Percentiles rank a stretch among this genome's conserved stretches.
Evolutionary conservation across 2,888 invertebrate species (phyloP).

Genomic region (Brassicogethes aeneus): DNA sequence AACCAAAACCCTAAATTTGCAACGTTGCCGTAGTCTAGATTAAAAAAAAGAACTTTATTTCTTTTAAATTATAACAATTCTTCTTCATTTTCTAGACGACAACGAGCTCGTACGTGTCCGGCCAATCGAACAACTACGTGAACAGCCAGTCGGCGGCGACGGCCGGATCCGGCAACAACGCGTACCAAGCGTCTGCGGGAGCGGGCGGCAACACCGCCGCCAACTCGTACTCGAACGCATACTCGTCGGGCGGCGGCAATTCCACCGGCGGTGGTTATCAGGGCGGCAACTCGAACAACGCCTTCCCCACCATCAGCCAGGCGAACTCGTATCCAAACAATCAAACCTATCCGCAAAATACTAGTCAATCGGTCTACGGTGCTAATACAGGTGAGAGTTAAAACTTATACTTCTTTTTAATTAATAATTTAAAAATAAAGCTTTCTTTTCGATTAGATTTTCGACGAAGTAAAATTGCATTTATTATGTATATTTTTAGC

Average conservation of each 20-base stretch:
- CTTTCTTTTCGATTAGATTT: no score
- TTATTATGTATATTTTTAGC: no score
- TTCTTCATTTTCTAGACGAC: conserved; percentile 34
- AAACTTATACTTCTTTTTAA: no score
- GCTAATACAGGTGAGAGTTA: conserved; percentile 31
- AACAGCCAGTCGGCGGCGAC: conserved; percentile 33
- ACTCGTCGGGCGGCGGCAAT: conserved; percentile 37
- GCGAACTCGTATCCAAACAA: conserved; percentile 31
- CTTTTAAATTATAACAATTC: conserved; percentile 2
- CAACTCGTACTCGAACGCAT: conserved; percentile 29
- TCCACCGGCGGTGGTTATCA: conserved; percentile 31
- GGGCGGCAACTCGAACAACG: conserved; percentile 24
- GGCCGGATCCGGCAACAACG: no score
- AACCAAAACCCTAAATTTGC: no score
- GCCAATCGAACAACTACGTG: conserved; percentile 33
- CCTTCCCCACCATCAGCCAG: conserved; percentile 34
- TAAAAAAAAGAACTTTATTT: no score
- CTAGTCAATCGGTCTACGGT: conserved; percentile 40
- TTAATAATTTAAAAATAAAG: not conserved
- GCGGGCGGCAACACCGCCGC: no score
- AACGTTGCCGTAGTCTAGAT: no score
- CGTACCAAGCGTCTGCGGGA: no score
- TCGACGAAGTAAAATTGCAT: no score
- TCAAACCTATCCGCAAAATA: conserved; percentile 35
- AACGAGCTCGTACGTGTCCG: conserved; percentile 38